Conservation (phyloP, 2,113 vertebrate genomes). For the Hippoglossus stenolepis region DNA sequence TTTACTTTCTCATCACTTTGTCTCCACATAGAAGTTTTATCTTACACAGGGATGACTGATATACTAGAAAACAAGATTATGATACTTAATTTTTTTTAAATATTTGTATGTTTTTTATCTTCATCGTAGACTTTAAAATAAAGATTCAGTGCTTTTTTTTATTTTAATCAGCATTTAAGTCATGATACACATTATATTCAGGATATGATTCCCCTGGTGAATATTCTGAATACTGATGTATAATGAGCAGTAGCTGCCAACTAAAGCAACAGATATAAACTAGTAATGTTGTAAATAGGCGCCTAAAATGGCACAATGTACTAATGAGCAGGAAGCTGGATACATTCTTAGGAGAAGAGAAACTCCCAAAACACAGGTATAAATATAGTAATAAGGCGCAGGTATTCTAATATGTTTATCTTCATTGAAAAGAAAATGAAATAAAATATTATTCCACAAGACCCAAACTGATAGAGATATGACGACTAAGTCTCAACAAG, state of each 20-base stretch:
- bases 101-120: background rate
- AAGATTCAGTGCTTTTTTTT: background rate
- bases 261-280: conserved; percentile 8
- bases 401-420: conserved; percentile 30
- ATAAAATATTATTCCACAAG: conserved; percentile 18
- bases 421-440: background rate
- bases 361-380: conserved; percentile 41
- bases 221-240: background rate
- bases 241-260: conserved; percentile 13
- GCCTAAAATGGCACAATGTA: conserved; percentile 22
- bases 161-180: too few species aligned
- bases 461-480: conserved; percentile 16
- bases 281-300: background rate
- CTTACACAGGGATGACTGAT: background rate
- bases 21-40: conserved; percentile 18
- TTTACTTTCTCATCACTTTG: background rate
- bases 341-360: conserved; percentile 54
- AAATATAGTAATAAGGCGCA: conserved; percentile 51
- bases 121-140: background rate
- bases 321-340: conserved; percentile 15
- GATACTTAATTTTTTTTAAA: background rate
- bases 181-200: too few species aligned
- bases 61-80: conserved; percentile 9
- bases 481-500: conserved; percentile 7
- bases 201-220: too few species aligned